These are phyloP conservation scores for Pterobdella sp. DNA, from an alignment of 2,888 invertebrate species.

Conservation along the genomic window DNA sequence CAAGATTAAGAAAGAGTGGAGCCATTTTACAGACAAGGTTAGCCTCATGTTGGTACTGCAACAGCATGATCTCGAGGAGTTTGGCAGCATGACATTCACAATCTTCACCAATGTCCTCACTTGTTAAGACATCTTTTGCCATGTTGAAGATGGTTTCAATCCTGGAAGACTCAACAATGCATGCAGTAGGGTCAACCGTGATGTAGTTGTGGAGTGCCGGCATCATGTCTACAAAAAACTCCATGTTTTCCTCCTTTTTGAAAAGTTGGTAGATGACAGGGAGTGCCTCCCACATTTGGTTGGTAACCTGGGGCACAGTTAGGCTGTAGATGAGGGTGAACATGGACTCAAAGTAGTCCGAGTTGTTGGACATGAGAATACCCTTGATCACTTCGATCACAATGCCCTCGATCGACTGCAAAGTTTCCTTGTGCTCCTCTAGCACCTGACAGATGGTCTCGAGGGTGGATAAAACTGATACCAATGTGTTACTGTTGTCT, in stretches of 20 bases:
- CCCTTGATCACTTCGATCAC: constrained; percentile 73
- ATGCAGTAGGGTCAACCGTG: constrained; percentile 85
- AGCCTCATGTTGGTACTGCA: constrained; percentile 72
- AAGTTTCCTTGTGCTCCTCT: constrained; percentile 64
- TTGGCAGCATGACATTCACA: constrained; percentile 94
- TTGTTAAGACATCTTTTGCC: constrained; percentile 70
- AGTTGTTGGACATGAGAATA: constrained; percentile 65
- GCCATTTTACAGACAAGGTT: constrained; percentile 66
- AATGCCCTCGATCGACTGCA: constrained; percentile 79
- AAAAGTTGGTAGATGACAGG: constrained; percentile 65
- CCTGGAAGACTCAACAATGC: constrained; percentile 80
- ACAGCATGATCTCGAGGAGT: constrained; percentile 83
- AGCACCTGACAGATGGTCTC: constrained; percentile 87
- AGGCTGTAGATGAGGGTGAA: constrained; percentile 83
- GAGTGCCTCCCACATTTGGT: constrained; percentile 91
- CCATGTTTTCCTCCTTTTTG: constrained; percentile 85
- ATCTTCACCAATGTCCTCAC: constrained; percentile 73
- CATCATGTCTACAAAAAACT: constrained; percentile 95
- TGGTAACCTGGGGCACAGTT: constrained; percentile 76
- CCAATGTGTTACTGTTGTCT: constrained; percentile 90
- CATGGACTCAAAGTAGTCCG: constrained; percentile 96
- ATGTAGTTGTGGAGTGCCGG: constrained; percentile 94
- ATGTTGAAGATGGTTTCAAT: constrained; percentile 86
- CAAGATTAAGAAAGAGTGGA: constrained; percentile 79
- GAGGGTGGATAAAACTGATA: constrained; percentile 90